Conservation (phyloP, 2,113 vertebrate species). For the Sebastes schlegelii region DNA sequence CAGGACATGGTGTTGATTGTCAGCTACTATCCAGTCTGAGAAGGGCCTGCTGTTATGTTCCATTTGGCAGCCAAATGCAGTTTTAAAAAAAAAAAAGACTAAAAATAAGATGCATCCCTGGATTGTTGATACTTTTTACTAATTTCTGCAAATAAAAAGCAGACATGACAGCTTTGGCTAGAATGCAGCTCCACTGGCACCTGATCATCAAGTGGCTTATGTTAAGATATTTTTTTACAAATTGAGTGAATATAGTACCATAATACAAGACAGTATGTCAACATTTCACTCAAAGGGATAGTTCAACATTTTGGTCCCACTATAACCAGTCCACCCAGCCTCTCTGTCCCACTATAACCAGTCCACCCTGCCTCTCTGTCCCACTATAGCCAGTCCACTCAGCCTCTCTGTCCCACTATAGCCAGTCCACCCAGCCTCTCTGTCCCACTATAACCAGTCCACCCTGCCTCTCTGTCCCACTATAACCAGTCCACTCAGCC, state of each 20-base stretch:
- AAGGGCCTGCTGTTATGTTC: not conserved
- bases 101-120: not conserved
- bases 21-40: not conserved
- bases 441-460: no score
- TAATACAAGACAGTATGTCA: not conserved
- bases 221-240: not conserved
- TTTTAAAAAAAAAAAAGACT: not conserved
- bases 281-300: no score
- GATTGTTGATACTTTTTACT: not conserved
- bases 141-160: not conserved
- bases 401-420: no score
- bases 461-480: no score
- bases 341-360: no score
- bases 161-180: no score
- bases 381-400: no score
- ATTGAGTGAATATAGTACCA: not conserved
- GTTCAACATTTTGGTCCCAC: not conserved
- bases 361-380: no score
- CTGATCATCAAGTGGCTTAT: not conserved
- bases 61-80: not conserved
- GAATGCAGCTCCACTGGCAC: not conserved
- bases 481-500: no score
- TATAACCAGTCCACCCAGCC: no score
- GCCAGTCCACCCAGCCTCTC: no score
- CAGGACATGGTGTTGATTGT: not conserved